Evolutionary conservation across 2,113 vertebrate genomes (phyloP).

Genomic region (Morphnarchus princeps): DNA sequence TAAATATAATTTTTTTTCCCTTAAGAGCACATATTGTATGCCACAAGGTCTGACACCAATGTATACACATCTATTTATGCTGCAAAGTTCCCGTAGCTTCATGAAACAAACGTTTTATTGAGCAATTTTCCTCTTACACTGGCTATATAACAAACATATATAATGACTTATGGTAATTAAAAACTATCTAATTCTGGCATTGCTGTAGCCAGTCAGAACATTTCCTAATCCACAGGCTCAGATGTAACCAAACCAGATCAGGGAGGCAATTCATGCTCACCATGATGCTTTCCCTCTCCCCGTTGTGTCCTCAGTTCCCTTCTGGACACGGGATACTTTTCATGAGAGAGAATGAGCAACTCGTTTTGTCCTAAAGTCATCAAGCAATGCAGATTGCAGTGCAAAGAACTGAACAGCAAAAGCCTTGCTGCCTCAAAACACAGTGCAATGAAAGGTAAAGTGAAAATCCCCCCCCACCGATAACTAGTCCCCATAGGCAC

Average conservation of each 20-base stretch:
- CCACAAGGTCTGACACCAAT: not conserved
- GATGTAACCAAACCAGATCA: not conserved
- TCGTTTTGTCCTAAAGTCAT: not conserved
- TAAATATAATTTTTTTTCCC: rapidly evolving
- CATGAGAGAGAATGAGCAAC: not conserved
- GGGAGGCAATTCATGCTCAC: not conserved
- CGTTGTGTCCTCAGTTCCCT: not conserved
- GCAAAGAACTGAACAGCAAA: not conserved
- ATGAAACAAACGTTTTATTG: not conserved
- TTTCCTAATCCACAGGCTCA: not conserved
- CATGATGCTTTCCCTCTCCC: not conserved
- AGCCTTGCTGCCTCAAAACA: not conserved
- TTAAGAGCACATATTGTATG: not conserved
- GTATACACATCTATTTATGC: not conserved
- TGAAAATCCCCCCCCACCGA: rapidly evolving
- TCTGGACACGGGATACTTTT: not conserved
- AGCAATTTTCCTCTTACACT: not conserved
- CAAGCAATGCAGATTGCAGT: not conserved
- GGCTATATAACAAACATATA: not conserved
- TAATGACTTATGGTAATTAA: not conserved
- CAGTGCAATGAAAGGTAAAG: not conserved
- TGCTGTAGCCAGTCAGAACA: not conserved
- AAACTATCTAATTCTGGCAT: not conserved
- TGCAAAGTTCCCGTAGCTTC: not conserved
- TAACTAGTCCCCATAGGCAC: not conserved